A percentile compares a stretch with the other conserved stretches of the same genome.
Conservation (phyloP, 2,113 vertebrate genomes). For the Hippocampus guttulatus region DNA sequence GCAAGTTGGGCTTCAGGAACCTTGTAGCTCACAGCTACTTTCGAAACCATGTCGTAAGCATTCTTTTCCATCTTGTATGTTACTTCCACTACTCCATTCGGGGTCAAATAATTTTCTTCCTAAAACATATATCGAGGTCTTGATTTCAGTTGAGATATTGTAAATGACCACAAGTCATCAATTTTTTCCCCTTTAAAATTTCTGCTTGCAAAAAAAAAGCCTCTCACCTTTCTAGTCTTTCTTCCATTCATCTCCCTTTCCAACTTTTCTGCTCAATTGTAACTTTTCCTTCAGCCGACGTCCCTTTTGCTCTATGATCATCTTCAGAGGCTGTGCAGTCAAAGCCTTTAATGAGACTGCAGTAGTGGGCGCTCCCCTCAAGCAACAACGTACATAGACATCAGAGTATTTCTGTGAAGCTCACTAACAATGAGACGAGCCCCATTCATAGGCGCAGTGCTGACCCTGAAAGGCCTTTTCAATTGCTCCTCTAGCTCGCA, state of each 20-base stretch:
- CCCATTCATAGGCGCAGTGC: slow-evolving; percentile 6
- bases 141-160: not conserved
- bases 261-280: slow-evolving; percentile 8
- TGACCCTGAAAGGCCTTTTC: slow-evolving; percentile 8
- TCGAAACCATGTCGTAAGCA: too few relatives aligned
- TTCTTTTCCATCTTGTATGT: too few relatives aligned
- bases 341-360: slow-evolving; percentile 35
- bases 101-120: too few relatives aligned
- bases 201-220: slow-evolving; percentile 18
- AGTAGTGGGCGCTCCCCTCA: slow-evolving; percentile 21
- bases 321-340: slow-evolving; percentile 32
- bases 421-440: slow-evolving; percentile 6
- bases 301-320: slow-evolving; percentile 38
- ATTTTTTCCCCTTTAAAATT: slow-evolving; percentile 30
- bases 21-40: too few relatives aligned
- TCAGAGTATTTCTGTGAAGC: slow-evolving; percentile 19
- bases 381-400: slow-evolving; percentile 29
- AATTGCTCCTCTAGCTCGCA: slow-evolving; percentile 16
- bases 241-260: not conserved
- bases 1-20: not conserved
- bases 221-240: slow-evolving; percentile 4
- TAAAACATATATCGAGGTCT: not conserved
- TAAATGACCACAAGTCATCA: slow-evolving; percentile 31
- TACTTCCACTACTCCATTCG: too few relatives aligned
- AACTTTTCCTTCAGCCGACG: not conserved